Percentiles rank a stretch among this genome's conserved stretches.
Evolutionary conservation across 2,888 invertebrate species (phyloP).

Genomic region (Apamea sordens): DNA sequence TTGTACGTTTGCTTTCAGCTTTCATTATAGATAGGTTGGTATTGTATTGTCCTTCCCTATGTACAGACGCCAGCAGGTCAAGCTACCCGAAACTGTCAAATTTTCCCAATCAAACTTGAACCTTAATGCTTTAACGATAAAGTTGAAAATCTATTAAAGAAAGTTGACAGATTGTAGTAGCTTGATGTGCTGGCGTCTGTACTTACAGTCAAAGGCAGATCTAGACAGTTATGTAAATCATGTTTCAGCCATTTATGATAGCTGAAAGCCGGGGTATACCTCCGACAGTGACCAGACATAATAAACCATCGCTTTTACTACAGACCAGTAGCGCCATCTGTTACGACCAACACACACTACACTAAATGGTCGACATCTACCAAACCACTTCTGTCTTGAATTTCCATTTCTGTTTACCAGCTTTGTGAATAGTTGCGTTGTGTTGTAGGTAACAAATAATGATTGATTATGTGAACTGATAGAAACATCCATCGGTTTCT

Average conservation of each 20-base stretch:
- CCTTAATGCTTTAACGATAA: no score
- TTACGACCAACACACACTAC: slow-evolving; percentile 9
- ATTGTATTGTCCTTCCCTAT: not conserved
- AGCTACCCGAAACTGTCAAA: no score
- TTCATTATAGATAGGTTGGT: not conserved
- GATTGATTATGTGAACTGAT: not conserved
- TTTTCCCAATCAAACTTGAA: no score
- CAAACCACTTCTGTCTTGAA: not conserved
- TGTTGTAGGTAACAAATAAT: not conserved
- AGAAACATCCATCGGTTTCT: no score
- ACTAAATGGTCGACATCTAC: slow-evolving; percentile 1
- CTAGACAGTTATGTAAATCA: slow-evolving; percentile 6
- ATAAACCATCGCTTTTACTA: slow-evolving; percentile 7
- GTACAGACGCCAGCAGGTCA: no score
- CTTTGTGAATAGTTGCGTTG: not conserved
- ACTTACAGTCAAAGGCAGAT: not conserved
- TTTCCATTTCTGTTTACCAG: not conserved
- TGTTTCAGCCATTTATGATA: not conserved
- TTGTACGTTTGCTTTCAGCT: not conserved
- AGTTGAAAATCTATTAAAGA: no score
- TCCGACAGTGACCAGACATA: slow-evolving; percentile 1
- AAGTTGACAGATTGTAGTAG: no score
- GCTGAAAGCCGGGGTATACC: not conserved
- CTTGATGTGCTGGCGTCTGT: no score
- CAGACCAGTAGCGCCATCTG: slow-evolving; percentile 37